Conservation (phyloP, 2,797 vertebrate genomes). For the Mastacembelus armatus region DNA sequence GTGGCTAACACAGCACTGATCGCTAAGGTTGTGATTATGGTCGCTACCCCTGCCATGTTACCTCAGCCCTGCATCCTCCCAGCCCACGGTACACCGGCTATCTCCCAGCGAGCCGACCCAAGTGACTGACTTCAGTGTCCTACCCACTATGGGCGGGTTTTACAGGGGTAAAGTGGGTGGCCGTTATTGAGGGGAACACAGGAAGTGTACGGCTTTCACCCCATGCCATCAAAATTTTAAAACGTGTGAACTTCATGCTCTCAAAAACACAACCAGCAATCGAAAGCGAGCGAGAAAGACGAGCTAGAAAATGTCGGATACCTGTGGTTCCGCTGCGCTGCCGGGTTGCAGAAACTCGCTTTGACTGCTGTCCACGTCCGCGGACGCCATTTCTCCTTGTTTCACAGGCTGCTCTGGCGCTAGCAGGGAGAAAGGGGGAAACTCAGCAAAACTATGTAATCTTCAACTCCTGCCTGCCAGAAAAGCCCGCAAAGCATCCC, state of each 20-base stretch:
- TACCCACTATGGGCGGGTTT: slow-evolving; percentile 98
- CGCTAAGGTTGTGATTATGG: slow-evolving; percentile 63
- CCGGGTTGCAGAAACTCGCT: slow-evolving; percentile 93
- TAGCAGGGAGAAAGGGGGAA: slow-evolving; percentile 85
- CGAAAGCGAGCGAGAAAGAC: slow-evolving; percentile 72
- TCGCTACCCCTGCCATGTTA: slow-evolving; percentile 21
- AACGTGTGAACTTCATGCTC: slow-evolving; percentile 86
- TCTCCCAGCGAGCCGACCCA: slow-evolving; percentile 86
- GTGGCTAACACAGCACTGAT: slow-evolving; percentile 63
- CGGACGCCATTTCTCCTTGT: slow-evolving; percentile 99
- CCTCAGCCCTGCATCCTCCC: slow-evolving; percentile 33
- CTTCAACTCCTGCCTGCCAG: slow-evolving; percentile 73
- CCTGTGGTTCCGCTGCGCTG: slow-evolving; percentile 86
- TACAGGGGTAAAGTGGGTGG: slow-evolving; percentile 93
- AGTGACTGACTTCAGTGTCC: slow-evolving; percentile 95
- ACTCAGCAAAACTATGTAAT: slow-evolving; percentile 82
- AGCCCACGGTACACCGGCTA: slow-evolving; percentile 59
- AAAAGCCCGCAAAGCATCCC: slow-evolving; percentile 81
- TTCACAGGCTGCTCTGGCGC: slow-evolving; percentile 96
- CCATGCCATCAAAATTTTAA: slow-evolving; percentile 85
- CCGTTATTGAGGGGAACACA: slow-evolving; percentile 95
- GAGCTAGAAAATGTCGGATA: slow-evolving; percentile 79
- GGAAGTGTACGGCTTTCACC: slow-evolving; percentile 89
- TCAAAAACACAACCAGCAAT: slow-evolving; percentile 74
- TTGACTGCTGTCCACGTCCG: slow-evolving; percentile 98